A percentile compares a stretch with the other conserved stretches of the same genome.
Conservation (phyloP, 2,888 invertebrate species). For the Drosophila aldrichi region DNA sequence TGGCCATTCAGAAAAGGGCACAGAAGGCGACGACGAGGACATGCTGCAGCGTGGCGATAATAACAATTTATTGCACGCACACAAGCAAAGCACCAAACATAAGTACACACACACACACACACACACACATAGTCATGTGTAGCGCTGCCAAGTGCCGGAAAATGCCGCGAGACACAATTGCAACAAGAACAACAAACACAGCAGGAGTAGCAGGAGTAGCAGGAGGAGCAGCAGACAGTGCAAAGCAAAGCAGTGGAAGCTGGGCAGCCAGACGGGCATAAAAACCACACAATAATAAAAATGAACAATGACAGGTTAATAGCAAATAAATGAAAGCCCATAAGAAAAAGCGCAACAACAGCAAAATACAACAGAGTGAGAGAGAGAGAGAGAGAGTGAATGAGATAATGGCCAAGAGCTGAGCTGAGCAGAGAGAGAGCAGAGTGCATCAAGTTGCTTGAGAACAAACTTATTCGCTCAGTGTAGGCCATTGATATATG, state of each 20-base stretch:
- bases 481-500: conserved; percentile 83
- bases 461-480: conserved; percentile 62
- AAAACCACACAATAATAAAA: conserved; percentile 79
- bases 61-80: conserved; percentile 83
- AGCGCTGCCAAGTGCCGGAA: conserved; percentile 68
- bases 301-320: conserved; percentile 85
- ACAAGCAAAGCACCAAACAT: conserved; percentile 41
- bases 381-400: conserved; percentile 26
- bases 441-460: conserved; percentile 16
- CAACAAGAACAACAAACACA: conserved; percentile 43
- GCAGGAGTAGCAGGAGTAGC: background rate
- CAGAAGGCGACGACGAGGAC: conserved; percentile 53
- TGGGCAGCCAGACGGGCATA: conserved; percentile 58
- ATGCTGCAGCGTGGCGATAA: conserved; percentile 83
- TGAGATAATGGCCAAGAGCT: conserved; percentile 37
- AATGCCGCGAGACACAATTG: conserved; percentile 73
- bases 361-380: conserved; percentile 19
- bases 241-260: conserved; percentile 4
- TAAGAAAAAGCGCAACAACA: conserved; percentile 66
- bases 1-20: conserved; percentile 43
- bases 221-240: conserved; percentile 6
- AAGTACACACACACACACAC: conserved; percentile 31
- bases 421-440: conserved; percentile 8
- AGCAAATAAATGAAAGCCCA: conserved; percentile 84
- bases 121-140: conserved; percentile 40